Evolutionary conservation across 1,140 invertebrate genomes (phyloP).

Genomic region (Aricia agestis): DNA sequence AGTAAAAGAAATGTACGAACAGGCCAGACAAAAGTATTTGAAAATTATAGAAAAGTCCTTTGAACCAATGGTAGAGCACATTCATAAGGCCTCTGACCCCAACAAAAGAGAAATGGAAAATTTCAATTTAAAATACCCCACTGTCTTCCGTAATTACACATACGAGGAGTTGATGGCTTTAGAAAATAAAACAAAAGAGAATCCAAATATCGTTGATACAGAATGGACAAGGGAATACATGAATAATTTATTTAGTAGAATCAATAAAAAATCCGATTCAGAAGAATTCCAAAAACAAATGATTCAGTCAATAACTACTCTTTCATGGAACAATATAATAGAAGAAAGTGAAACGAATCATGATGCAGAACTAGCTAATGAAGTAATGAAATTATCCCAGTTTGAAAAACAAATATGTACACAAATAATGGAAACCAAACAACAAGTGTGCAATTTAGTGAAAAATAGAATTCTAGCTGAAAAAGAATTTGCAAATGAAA

Average conservation of each 20-base stretch:
- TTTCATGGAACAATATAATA: slow-evolving; percentile 57
- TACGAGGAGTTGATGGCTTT: slow-evolving; percentile 57
- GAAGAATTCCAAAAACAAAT: slow-evolving; percentile 65
- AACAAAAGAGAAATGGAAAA: slow-evolving; percentile 59
- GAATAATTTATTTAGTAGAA: slow-evolving; percentile 51
- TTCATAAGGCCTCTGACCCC: slow-evolving; percentile 26
- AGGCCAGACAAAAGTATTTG: slow-evolving; percentile 54
- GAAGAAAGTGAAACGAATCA: slow-evolving; percentile 71
- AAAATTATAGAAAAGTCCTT: slow-evolving; percentile 52
- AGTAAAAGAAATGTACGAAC: slow-evolving; percentile 60
- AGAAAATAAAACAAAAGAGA: slow-evolving; percentile 48
- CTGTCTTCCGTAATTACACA: slow-evolving; percentile 56
- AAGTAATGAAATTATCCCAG: slow-evolving; percentile 77
- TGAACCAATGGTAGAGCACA: slow-evolving; percentile 26
- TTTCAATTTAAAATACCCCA: slow-evolving; percentile 53
- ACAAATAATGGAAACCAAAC: slow-evolving; percentile 77
- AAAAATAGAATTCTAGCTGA: slow-evolving; percentile 73
- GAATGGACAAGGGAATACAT: slow-evolving; percentile 57
- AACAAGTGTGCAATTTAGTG: slow-evolving; percentile 73
- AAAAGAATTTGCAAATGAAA: slow-evolving; percentile 64
- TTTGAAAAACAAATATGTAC: slow-evolving; percentile 80
- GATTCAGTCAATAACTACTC: slow-evolving; percentile 51
- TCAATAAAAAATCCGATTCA: slow-evolving; percentile 52
- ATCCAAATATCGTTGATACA: slow-evolving; percentile 45
- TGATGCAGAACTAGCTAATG: slow-evolving; percentile 71